These are phyloP conservation scores for Fragum whitleyi DNA, from an alignment of 2,888 invertebrate genomes.

Conservation along the genomic window DNA sequence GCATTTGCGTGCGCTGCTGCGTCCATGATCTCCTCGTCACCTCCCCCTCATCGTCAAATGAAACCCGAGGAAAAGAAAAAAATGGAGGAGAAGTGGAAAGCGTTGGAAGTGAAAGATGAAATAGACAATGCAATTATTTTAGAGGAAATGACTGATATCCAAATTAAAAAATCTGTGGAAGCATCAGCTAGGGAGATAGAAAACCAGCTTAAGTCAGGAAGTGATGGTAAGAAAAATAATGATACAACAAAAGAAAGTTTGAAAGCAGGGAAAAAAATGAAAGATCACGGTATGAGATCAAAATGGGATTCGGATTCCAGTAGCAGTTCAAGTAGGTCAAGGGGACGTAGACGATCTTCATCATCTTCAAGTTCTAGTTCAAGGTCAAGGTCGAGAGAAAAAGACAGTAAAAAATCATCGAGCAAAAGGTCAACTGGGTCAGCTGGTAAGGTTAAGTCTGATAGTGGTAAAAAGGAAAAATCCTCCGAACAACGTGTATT, in stretches of 20 bases:
- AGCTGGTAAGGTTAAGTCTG: neutral
- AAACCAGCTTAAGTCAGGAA: neutral
- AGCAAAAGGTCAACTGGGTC: neutral
- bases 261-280: conserved; percentile 17
- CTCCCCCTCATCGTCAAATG: conserved; percentile 61
- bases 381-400: conserved; percentile 36
- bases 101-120: conserved; percentile 26
- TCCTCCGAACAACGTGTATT: conserved; percentile 27
- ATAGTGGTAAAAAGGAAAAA: neutral
- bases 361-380: conserved; percentile 19
- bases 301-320: conserved; percentile 43
- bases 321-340: conserved; percentile 4
- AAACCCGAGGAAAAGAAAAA: conserved; percentile 61
- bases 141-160: neutral
- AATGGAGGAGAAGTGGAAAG: conserved; percentile 58
- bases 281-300: conserved; percentile 33
- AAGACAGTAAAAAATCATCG: neutral
- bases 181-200: neutral
- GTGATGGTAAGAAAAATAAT: neutral
- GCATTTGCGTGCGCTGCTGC: conserved; percentile 21
- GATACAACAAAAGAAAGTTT: conserved; percentile 6
- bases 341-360: neutral
- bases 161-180: neutral
- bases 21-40: conserved; percentile 48
- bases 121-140: neutral